A percentile compares a stretch with the other conserved stretches of the same genome.
These are phyloP conservation scores for Poeciliopsis gracilis DNA, from an alignment of 2,797 vertebrate species.

Conservation along the genomic window DNA sequence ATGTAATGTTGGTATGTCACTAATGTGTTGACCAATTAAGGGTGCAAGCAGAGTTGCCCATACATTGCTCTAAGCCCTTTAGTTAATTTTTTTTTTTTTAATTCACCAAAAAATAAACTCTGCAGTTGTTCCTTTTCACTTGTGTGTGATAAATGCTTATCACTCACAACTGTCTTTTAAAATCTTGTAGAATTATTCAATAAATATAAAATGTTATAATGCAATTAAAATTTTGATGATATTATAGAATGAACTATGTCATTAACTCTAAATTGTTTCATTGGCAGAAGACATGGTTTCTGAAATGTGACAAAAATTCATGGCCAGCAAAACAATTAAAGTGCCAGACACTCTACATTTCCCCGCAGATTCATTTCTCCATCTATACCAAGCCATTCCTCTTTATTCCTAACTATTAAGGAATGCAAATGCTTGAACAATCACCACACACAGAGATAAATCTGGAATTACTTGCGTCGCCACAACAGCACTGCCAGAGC, in stretches of 20 bases:
- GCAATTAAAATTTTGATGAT: slow-evolving; percentile 12
- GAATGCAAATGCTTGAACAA: slow-evolving; percentile 72
- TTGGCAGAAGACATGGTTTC: neutral
- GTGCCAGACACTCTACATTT: neutral
- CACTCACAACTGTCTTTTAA: slow-evolving; percentile 11
- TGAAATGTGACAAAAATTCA: slow-evolving; percentile 18
- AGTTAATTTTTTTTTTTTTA: slow-evolving; percentile 25
- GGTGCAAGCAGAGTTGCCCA: slow-evolving; percentile 16
- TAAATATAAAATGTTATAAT: neutral
- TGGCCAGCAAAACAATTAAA: slow-evolving; percentile 8
- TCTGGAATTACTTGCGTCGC: slow-evolving; percentile 48
- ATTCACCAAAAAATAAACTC: slow-evolving; percentile 31
- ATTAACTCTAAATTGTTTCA: neutral
- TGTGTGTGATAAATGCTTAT: slow-evolving; percentile 22
- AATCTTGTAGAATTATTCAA: neutral
- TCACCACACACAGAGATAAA: slow-evolving; percentile 57
- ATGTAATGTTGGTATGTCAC: neutral
- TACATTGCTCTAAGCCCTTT: slow-evolving; percentile 13
- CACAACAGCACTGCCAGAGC: slow-evolving; percentile 24
- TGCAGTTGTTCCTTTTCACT: slow-evolving; percentile 25
- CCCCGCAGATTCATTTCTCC: slow-evolving; percentile 50
- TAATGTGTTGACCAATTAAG: slow-evolving; percentile 19
- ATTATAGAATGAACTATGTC: neutral
- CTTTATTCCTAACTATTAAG: slow-evolving; percentile 52
- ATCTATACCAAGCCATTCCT: slow-evolving; percentile 11